phyloP scores from a whole-genome alignment of 2,113 vertebrate species.

The Rallus limicola region DNA sequence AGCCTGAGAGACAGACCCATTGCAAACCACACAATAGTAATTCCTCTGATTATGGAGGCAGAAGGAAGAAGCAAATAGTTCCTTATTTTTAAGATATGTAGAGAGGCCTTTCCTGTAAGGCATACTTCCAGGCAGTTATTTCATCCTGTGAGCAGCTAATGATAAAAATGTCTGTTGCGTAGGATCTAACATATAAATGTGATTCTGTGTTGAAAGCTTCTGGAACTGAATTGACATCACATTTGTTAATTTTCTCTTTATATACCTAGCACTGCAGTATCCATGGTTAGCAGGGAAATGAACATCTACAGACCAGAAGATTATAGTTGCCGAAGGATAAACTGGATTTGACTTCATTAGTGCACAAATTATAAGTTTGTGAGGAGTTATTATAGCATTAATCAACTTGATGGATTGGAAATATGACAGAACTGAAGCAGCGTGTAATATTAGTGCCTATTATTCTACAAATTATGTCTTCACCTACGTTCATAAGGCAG shows the following conservation, averaged over 20 bases:
- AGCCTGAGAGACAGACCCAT: neutral
- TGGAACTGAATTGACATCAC: slow-evolving; percentile 46
- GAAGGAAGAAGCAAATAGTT: slow-evolving; percentile 9
- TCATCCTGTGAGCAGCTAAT: slow-evolving; percentile 16
- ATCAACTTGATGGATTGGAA: slow-evolving; percentile 87
- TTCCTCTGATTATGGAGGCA: slow-evolving; percentile 33
- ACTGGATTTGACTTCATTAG: slow-evolving; percentile 85
- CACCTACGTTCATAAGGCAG: slow-evolving; percentile 79
- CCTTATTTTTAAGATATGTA: slow-evolving; percentile 33
- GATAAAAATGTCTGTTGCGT: slow-evolving; percentile 8
- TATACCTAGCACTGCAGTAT: slow-evolving; percentile 6
- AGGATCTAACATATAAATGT: slow-evolving; percentile 36
- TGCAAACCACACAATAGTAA: slow-evolving; percentile 43
- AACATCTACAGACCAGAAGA: slow-evolving; percentile 74
- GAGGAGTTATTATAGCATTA: slow-evolving; percentile 84
- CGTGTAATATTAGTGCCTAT: slow-evolving; percentile 84
- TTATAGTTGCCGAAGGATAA: slow-evolving; percentile 80
- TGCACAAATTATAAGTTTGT: slow-evolving; percentile 84
- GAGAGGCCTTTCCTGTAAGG: slow-evolving; percentile 12
- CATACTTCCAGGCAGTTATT: slow-evolving; percentile 29
- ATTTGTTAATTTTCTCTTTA: slow-evolving; percentile 60
- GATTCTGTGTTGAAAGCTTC: slow-evolving; percentile 35
- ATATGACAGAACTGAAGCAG: slow-evolving; percentile 82
- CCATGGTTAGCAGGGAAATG: slow-evolving; percentile 52
- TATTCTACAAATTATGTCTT: slow-evolving; percentile 85